Evolutionary conservation across 1,140 invertebrate species (phyloP), one percentile per base, ranked within the genome.

Genomic region (Plodia interpunctella): DNA sequence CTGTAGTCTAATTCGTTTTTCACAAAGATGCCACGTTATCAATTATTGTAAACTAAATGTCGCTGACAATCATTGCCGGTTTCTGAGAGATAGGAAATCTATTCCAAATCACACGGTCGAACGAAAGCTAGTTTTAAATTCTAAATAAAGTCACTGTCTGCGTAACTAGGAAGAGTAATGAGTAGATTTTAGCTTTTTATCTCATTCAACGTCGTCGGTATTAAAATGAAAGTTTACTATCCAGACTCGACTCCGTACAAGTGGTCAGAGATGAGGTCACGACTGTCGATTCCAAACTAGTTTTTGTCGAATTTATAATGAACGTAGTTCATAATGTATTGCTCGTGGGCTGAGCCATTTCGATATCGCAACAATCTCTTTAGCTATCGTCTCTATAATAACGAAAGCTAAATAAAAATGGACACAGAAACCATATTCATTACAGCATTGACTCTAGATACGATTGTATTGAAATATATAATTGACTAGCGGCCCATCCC

Each of bases 201-300:
- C 38, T 44, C 38, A 44, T 44, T 44, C n/a, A 15, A 13, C 38
- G 13, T 44, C 38, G 13, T 5, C 38, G 38, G 10, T n/a, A 17
- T 17, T 17, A 17, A 44, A 44, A 44, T 44, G 38, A 53, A 53
- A 53, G 51, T 53, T 53, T 53, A 53, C n/a, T 25, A 50, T 50
- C 63, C 57, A 53, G 56, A 66, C 66, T 55, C 61, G 63, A 66
- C 8, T 11, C 30, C 11, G 30, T 49, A 57, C 53, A 58, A 72
- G 66, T 66, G 63, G 66, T 68, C 54, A 38, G 51, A 52, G 15
- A 50, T 60, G 63, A 63, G 63, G 70, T 73, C 66, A 73, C 61
- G 54, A 57, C 35, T 52, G 49, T 58, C 44, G n/a, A 49, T 50
- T 38, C 20, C 8, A 62, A 73, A 73, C 70, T 57, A 54, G 70